Percentiles rank a stretch among this genome's conserved stretches.
Evolutionary conservation across 2,797 vertebrate genomes (phyloP).

Genomic region (Chiloscyllium punctatum): DNA sequence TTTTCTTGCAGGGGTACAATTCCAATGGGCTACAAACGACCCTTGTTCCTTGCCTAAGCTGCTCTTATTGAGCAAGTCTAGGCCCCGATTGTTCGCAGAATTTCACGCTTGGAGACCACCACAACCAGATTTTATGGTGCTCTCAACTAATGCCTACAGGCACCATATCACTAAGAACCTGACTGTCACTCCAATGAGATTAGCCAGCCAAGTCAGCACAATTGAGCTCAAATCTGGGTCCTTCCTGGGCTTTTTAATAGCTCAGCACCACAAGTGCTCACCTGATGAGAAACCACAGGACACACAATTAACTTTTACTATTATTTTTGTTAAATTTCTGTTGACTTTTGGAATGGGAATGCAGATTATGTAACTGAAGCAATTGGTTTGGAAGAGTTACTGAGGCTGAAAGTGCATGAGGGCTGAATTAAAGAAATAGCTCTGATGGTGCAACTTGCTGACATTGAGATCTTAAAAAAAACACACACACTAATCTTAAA

Average conservation of each 20-base stretch:
- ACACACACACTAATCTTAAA: no score
- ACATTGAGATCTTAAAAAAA: not conserved
- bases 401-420: not conserved
- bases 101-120: not conserved
- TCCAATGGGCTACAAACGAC: not conserved
- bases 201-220: not conserved
- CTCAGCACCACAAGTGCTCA: not conserved
- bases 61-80: not conserved
- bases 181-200: not conserved
- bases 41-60: not conserved
- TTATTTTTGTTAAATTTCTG: not conserved
- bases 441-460: not conserved
- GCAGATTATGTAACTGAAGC: not conserved
- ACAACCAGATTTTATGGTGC: not conserved
- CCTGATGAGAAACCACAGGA: not conserved
- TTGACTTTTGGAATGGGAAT: not conserved
- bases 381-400: not conserved
- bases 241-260: not conserved
- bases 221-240: not conserved
- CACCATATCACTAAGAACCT: not conserved
- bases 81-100: not conserved
- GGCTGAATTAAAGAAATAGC: not conserved
- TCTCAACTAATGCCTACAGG: not conserved
- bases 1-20: not conserved
- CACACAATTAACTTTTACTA: not conserved